Percentiles rank a stretch among this genome's conserved stretches.
Evolutionary conservation across 2,888 invertebrate genomes (phyloP).

Genomic region (Macrosoma leucophasiata): DNA sequence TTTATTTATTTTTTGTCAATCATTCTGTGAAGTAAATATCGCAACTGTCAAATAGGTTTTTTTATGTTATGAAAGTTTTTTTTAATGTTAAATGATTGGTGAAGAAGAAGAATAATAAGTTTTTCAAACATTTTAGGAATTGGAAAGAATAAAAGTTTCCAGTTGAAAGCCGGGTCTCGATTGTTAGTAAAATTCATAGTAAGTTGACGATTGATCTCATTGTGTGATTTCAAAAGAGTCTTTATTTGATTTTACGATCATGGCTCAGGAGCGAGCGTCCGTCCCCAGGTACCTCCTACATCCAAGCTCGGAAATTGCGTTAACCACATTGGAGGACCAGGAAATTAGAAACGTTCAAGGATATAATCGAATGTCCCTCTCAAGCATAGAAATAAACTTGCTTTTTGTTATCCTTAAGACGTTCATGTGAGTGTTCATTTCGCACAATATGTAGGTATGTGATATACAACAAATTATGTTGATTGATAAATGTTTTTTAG

Average conservation of each 20-base stretch:
- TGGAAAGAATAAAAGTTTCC: too few species aligned
- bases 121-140: too few species aligned
- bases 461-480: too few species aligned
- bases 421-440: too few species aligned
- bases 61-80: too few species aligned
- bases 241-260: slow-evolving; percentile 67
- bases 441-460: too few species aligned
- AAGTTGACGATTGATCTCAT: slow-evolving; percentile 46
- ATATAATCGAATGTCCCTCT: slow-evolving; percentile 68
- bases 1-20: slow-evolving; percentile 53
- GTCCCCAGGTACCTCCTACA: slow-evolving; percentile 55
- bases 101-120: too few species aligned
- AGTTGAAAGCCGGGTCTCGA: too few species aligned
- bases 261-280: slow-evolving; percentile 42
- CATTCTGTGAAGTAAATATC: slow-evolving; percentile 43
- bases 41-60: slow-evolving; percentile 62
- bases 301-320: slow-evolving; percentile 70
- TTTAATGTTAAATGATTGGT: too few species aligned
- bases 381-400: slow-evolving; percentile 54
- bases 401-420: slow-evolving; percentile 38
- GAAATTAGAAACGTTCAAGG: slow-evolving; percentile 74
- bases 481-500: too few species aligned
- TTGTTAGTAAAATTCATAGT: too few species aligned
- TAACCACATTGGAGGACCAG: slow-evolving; percentile 71
- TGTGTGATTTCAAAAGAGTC: slow-evolving; percentile 51